Base-by-base conservation (phyloP, 2,113 vertebrate species). In the Tragelaphus strepsiceros region DNA sequence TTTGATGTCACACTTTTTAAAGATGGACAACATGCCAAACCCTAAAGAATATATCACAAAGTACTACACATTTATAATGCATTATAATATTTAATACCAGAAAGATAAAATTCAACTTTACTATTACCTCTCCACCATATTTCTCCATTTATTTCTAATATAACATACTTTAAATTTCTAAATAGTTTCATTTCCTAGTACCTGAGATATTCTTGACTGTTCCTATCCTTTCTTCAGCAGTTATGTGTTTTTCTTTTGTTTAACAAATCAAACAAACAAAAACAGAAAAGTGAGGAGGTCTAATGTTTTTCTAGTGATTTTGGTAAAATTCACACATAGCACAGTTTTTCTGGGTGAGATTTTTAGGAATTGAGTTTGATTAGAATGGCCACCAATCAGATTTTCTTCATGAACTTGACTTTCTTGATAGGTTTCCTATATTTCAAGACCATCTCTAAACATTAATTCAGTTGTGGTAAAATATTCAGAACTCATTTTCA, bases 1-100 rank as follows among this genome's bases (percentile, higher is more conserved):
- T 93, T 98, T 97, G 78, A 91, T 90, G 88, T 97, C 71, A 93
- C 7, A 96, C 3, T 78, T 97, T 95, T 35, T 46, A 90, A 97
- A 96, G 87, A 67, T 97, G 94, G 39, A 64, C 88, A 97, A 32
- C 0, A 0, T 96, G 78, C 83, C 97, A 78, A 78, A 54, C 2
- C 54, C 98, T 88, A 97, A 95, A 98, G 71, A 51, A 12, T 88
- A 43, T 97, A 82, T 95, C 87, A 94, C 58, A 97, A 59, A 43
- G 78, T 30, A 77, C 77, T 84, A 15, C 32, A 21, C 84, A 91
- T 92, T 97, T 97, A 67, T 51, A 43, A 78, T 92, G 28, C 32
- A 78, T 92, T 62, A 56, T 64, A 84, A 32, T 64, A 21, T 91
- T 83, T n/a, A 95, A 91, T 62, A 46, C 9, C 84, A 81, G 30